These are phyloP conservation scores for human DNA, from an alignment of 2,113 vertebrate species.

Conservation along the genomic window DNA sequence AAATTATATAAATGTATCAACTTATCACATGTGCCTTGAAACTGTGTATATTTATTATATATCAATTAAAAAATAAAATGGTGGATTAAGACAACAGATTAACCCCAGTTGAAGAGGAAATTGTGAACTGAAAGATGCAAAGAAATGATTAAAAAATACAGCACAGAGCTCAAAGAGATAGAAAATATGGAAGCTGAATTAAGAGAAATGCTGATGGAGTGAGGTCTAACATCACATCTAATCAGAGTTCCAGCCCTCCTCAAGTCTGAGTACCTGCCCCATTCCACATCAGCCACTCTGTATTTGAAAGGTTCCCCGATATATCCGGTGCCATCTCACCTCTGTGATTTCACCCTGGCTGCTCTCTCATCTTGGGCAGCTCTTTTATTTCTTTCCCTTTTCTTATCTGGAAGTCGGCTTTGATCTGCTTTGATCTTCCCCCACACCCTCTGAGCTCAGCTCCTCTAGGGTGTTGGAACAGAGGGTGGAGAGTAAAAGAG, in stretches of 20 bases:
- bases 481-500: background rate
- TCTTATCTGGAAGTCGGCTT: background rate
- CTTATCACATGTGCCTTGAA: background rate
- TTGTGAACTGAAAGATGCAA: background rate
- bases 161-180: background rate
- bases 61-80: background rate
- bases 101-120: slow-evolving; percentile 26
- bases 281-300: background rate
- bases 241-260: background rate
- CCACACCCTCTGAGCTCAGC: background rate
- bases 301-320: accelerated
- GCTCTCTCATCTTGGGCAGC: background rate
- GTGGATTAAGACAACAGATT: background rate
- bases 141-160: slow-evolving; percentile 1
- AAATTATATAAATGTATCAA: background rate
- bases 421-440: background rate
- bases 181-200: background rate
- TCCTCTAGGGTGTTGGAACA: background rate
- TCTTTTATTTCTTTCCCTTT: background rate
- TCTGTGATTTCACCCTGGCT: no score
- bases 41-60: background rate
- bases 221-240: background rate
- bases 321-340: background rate
- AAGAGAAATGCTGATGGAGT: background rate
- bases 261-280: background rate